Percentiles rank a stretch among this genome's conserved stretches.
Conservation (phyloP, 2,113 vertebrate genomes). For the Cyanoderma ruficeps region DNA sequence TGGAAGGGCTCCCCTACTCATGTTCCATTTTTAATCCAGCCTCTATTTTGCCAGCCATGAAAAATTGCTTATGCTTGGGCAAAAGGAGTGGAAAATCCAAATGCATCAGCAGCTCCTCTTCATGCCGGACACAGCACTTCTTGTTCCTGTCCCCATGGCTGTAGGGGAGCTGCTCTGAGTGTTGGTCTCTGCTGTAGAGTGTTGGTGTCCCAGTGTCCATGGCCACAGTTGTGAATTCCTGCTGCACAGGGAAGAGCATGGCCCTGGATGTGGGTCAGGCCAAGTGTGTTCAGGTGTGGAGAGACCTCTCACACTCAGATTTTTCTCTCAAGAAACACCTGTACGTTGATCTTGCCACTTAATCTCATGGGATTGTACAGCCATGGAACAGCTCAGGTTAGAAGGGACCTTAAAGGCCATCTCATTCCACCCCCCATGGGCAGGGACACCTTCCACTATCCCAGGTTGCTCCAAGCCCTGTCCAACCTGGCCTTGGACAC, state of each 20-base stretch:
- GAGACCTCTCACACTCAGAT: background rate
- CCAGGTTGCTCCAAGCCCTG: accelerated
- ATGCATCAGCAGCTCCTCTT: background rate
- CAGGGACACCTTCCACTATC: background rate
- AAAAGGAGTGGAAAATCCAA: background rate
- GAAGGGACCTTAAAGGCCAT: background rate
- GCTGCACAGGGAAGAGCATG: accelerated
- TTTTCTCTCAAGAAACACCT: background rate
- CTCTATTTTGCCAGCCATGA: background rate
- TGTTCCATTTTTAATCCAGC: background rate
- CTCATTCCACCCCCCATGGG: accelerated
- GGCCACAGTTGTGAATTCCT: accelerated
- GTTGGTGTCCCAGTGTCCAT: accelerated
- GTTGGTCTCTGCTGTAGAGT: background rate
- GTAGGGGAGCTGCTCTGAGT: background rate
- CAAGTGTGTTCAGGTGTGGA: background rate
- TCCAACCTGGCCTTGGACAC: background rate
- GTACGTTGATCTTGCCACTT: background rate
- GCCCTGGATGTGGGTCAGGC: accelerated
- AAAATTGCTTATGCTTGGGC: background rate
- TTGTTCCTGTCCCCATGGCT: accelerated
- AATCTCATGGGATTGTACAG: background rate
- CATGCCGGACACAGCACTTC: accelerated
- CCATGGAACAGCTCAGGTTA: background rate
- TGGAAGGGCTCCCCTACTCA: background rate